Evolutionary conservation across 2,113 vertebrate species (phyloP), one percentile per base, ranked within the genome.

Genomic region (Scomber scombrus): DNA sequence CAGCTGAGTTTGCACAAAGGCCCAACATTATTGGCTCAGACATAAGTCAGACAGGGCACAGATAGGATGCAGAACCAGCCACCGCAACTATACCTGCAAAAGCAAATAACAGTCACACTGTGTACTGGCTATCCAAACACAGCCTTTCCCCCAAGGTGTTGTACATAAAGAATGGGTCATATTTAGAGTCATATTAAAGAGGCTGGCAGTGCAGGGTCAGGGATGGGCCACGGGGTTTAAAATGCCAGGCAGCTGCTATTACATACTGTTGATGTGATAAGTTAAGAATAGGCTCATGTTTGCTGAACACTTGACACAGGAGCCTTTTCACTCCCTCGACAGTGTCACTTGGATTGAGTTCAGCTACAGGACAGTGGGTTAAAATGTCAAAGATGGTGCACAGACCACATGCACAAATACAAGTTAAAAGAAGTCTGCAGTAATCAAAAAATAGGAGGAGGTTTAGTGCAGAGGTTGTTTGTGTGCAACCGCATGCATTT

Each of bases 1-100:
- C 89, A 93, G 91, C 93, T 93, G 90, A 91, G 91, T 94, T 93
- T 94, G 91, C 91, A 93, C 93, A 93, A 90, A 88, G 86, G 85
- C 68, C 82, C 85, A 60, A 84, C 86, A 85, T 86, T 91, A 91
- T 88, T 90, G 93, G 90, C 88, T 92, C 85, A 92, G 90, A 85
- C 84, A 76, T 40, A 84, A 92, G 89, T 92, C 90, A 87, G 76
- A 81, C 72, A 77, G 86, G 80, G 78, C 67, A 74, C 75, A 82
- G 89, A 89, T 87, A 90, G 90, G 91, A 89, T 88, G 83, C 92
- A 85, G 83, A 78, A 84, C 63, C 63, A 21, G 71, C 70, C 80
- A 54, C 70, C 6, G 71, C 79, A 84, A 87, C 93, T 86, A 83
- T 92, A 93, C 91, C 91, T 89, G 91, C 90, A 76, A 88, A 81